Conservation (phyloP, 2,113 vertebrate genomes). For the Tricholaema leucomelas region DNA sequence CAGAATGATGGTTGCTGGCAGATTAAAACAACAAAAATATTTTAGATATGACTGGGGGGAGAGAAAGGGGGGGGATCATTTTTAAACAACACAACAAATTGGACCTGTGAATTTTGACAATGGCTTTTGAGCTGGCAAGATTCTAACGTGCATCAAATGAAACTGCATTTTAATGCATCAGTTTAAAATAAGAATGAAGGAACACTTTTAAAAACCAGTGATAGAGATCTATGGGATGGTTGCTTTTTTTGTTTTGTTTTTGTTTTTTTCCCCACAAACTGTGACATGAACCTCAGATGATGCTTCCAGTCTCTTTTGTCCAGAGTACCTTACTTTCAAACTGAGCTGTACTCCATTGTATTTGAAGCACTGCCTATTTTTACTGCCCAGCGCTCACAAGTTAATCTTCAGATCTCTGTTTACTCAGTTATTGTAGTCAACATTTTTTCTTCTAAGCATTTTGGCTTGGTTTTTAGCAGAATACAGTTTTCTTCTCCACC, state of each 20-base stretch:
- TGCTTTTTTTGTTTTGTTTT: neutral
- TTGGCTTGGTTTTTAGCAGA: neutral
- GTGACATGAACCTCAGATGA: neutral
- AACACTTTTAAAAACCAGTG: neutral
- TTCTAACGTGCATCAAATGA: neutral
- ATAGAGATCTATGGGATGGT: neutral
- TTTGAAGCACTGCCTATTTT: neutral
- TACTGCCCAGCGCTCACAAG: neutral
- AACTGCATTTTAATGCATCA: neutral
- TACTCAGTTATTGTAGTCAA: neutral
- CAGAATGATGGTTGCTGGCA: constrained; percentile 8
- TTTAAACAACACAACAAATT: neutral
- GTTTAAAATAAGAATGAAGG: neutral
- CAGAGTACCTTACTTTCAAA: neutral
- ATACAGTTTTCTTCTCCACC: neutral
- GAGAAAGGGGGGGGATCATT: too few relatives aligned
- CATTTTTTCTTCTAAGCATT: neutral
- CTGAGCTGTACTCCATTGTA: neutral
- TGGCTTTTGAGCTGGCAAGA: neutral
- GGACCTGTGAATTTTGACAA: neutral
- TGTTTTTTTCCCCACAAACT: neutral
- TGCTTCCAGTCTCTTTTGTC: neutral
- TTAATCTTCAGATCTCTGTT: neutral
- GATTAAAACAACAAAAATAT: constrained; percentile 49
- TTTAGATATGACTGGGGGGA: neutral